A percentile compares a stretch with the other conserved stretches of the same genome.
phyloP scores from a whole-genome alignment of 2,113 vertebrate genomes.

The Tetrax tetrax region DNA sequence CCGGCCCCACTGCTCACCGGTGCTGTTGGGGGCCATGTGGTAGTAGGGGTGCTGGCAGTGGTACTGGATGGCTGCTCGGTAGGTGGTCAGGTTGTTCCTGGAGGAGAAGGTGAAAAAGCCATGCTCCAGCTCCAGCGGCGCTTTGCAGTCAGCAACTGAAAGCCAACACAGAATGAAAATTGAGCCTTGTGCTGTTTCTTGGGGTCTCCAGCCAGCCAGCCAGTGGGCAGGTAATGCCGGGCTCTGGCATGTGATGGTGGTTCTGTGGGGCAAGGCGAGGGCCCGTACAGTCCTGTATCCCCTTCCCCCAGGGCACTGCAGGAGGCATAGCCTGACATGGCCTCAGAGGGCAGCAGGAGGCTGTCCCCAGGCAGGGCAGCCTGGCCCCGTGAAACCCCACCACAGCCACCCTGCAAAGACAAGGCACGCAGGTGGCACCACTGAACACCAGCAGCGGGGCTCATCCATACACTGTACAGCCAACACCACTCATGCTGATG shows the following conservation, averaged over 20 bases:
- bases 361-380: neutral
- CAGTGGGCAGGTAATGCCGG: neutral
- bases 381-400: neutral
- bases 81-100: conserved; percentile 84
- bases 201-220: neutral
- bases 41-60: conserved; percentile 79
- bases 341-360: neutral
- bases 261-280: neutral
- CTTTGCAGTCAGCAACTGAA: conserved; percentile 90
- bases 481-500: neutral
- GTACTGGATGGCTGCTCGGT: conserved; percentile 82
- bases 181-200: neutral
- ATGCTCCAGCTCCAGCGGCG: conserved; percentile 73
- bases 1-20: conserved; percentile 71
- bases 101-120: conserved; percentile 81
- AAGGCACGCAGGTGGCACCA: fast-evolving
- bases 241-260: neutral
- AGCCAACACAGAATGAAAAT: conserved; percentile 33
- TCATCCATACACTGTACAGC: neutral
- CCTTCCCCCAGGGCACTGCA: neutral
- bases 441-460: neutral
- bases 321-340: neutral
- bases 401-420: neutral
- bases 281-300: neutral
- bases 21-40: conserved; percentile 75